Conservation (phyloP, 2,113 vertebrate genomes). For the Aegypius monachus region DNA sequence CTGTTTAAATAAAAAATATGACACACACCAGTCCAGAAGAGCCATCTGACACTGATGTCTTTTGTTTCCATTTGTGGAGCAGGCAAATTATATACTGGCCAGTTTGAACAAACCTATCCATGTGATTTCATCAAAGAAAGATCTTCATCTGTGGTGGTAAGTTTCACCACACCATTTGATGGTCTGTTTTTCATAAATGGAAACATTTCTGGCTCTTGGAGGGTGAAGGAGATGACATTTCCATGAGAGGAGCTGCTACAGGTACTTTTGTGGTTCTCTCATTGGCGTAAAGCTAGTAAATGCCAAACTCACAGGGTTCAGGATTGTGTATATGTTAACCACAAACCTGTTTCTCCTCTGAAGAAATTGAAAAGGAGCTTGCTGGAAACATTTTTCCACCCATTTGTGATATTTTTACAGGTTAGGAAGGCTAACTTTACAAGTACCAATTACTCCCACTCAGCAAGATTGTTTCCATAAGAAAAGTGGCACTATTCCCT, state of each 20-base stretch:
- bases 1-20: neutral
- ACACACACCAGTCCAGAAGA: neutral
- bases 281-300: neutral
- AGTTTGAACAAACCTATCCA: neutral
- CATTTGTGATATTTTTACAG: neutral
- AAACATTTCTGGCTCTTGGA: conserved; percentile 6
- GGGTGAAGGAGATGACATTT: neutral
- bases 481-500: neutral
- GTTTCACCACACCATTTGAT: neutral
- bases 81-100: neutral
- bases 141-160: neutral
- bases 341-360: neutral
- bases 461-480: neutral
- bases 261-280: conserved; percentile 17
- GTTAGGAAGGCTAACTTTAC: neutral
- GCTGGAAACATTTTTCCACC: neutral
- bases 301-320: neutral
- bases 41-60: neutral
- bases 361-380: neutral
- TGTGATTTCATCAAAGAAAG: conserved; percentile 6
- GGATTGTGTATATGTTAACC: neutral
- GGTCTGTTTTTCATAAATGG: conserved; percentile 21
- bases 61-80: conserved; percentile 31
- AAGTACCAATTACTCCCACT: neutral
- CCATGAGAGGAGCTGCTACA: neutral